Percentiles rank a stretch among this genome's conserved stretches.
Conservation (phyloP, 2,113 vertebrate genomes). For the Rhinolophus sinicus region DNA sequence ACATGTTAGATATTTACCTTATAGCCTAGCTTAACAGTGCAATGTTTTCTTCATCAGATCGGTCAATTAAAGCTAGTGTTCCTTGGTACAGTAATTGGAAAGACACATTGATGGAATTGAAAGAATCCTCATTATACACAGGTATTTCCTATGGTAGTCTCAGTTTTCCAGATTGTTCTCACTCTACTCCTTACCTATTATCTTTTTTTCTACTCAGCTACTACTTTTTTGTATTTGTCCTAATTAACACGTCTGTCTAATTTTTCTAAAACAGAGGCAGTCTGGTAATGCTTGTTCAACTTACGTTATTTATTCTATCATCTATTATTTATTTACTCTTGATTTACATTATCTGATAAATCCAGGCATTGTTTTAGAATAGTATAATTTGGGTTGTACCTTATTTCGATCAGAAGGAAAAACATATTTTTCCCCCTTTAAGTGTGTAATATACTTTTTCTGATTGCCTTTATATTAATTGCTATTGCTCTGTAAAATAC, state of each 20-base stretch:
- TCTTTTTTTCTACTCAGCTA: constrained; percentile 76
- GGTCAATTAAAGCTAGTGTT: constrained; percentile 94
- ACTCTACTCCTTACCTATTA: constrained; percentile 73
- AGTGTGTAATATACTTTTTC: neutral
- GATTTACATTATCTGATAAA: constrained; percentile 12
- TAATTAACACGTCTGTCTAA: constrained; percentile 70
- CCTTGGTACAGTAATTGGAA: constrained; percentile 95
- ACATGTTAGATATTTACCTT: constrained; percentile 71
- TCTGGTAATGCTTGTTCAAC: constrained; percentile 73
- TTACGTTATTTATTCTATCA: constrained; percentile 53
- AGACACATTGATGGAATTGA: constrained; percentile 93
- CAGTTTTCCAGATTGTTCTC: constrained; percentile 78
- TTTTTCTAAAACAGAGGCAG: constrained; percentile 56
- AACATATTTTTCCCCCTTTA: neutral
- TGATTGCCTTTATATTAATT: neutral
- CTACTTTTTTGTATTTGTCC: constrained; percentile 74
- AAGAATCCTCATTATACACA: constrained; percentile 92
- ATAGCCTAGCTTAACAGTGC: constrained; percentile 82
- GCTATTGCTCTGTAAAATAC: neutral
- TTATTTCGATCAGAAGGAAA: constrained; percentile 16
- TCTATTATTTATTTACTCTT: constrained; percentile 52
- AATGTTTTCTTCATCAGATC: constrained; percentile 92
- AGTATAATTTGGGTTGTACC: constrained; percentile 17
- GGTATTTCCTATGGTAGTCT: constrained; percentile 88
- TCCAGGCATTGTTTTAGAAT: neutral